Percentiles rank a stretch among this genome's conserved stretches.
These are phyloP conservation scores for Tonatia bakeri DNA, from an alignment of 2,113 vertebrate genomes.

Conservation along the genomic window DNA sequence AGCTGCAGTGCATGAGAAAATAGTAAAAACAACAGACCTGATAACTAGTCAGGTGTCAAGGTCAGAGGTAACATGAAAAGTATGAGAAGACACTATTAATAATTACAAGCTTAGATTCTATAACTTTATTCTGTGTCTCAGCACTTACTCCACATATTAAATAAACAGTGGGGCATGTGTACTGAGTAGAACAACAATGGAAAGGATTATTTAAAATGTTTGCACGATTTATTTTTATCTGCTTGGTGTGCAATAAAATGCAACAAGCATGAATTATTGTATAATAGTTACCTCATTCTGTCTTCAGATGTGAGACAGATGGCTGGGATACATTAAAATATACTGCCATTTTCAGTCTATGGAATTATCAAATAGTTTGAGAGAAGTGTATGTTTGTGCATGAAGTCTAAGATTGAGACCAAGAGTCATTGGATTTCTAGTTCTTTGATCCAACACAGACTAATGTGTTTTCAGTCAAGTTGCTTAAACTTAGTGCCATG, in stretches of 20 bases:
- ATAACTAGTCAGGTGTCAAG: not conserved
- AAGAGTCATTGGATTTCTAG: not conserved
- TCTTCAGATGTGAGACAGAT: constrained; percentile 5
- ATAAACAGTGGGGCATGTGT: not conserved
- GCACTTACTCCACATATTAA: constrained; percentile 3
- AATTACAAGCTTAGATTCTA: not conserved
- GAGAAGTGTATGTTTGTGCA: not conserved
- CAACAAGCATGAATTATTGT: constrained; percentile 31
- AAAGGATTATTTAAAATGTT: constrained; percentile 42
- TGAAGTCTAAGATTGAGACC: not conserved
- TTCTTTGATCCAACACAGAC: constrained; percentile 36
- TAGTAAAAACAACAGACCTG: not conserved
- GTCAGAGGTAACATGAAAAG: not conserved
- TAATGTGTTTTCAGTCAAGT: not conserved
- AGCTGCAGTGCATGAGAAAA: not conserved
- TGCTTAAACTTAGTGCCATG: not conserved
- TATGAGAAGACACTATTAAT: not conserved
- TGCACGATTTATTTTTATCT: constrained; percentile 49
- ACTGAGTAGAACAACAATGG: not conserved
- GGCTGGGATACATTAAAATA: not conserved
- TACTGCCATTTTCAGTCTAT: not conserved
- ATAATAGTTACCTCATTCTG: constrained; percentile 2
- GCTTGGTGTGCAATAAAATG: constrained; percentile 26
- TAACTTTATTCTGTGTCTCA: not conserved
- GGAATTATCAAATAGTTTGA: not conserved